phyloP scores from a whole-genome alignment of 2,113 vertebrate genomes.

The Sula dactylatra region DNA sequence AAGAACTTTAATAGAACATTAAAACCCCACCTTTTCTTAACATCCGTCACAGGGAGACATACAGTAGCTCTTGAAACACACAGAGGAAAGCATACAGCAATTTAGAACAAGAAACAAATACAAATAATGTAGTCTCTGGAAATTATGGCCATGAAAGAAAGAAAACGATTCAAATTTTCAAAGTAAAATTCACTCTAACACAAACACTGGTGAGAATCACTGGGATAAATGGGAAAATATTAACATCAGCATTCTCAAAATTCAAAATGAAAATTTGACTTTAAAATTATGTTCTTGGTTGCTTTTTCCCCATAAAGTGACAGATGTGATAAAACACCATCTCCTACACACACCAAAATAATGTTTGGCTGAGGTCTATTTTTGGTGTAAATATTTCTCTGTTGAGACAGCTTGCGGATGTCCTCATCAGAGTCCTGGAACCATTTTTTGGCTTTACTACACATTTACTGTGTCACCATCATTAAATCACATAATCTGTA shows the following conservation, averaged over 20 bases:
- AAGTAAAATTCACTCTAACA: not conserved
- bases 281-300: not conserved
- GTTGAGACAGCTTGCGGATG: conserved; percentile 37
- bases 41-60: not conserved
- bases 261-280: not conserved
- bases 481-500: conserved; percentile 33
- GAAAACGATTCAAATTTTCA: not conserved
- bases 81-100: not conserved
- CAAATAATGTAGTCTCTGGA: not conserved
- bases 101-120: not conserved
- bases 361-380: conserved; percentile 27
- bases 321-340: not conserved
- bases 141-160: not conserved
- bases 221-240: not conserved
- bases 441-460: conserved; percentile 35
- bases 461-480: not conserved
- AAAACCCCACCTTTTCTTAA: not conserved
- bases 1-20: not conserved
- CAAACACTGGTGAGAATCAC: not conserved
- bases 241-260: not conserved
- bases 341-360: conserved; percentile 13
- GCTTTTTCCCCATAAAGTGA: not conserved
- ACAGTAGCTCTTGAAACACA: not conserved
- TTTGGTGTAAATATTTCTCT: conserved; percentile 50
- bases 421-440: conserved; percentile 30